A percentile compares a stretch with the other conserved stretches of the same genome.
These are phyloP conservation scores for Beaufortia kweichowensis DNA, from an alignment of 2,113 vertebrate genomes.

Conservation along the genomic window DNA sequence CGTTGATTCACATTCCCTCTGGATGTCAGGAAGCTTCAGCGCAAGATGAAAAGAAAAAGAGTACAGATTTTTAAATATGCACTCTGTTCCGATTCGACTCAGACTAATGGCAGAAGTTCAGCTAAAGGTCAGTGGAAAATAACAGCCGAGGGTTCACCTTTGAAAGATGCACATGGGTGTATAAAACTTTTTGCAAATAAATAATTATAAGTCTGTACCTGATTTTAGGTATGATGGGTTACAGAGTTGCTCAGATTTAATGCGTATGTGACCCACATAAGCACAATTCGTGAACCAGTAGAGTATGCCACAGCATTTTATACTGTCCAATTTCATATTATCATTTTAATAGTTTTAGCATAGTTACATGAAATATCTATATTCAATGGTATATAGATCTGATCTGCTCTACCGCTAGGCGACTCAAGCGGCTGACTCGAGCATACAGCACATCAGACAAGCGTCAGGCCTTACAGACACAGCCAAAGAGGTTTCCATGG, in stretches of 20 bases:
- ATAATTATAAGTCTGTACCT: neutral
- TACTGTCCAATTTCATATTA: too few relatives aligned
- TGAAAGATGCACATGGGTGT: constrained; percentile 5
- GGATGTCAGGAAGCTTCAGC: constrained; percentile 72
- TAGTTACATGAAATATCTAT: constrained; percentile 18
- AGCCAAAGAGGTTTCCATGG: constrained; percentile 40
- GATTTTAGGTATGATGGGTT: neutral
- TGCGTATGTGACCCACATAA: too few relatives aligned
- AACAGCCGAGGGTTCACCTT: constrained; percentile 33
- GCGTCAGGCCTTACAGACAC: constrained; percentile 45
- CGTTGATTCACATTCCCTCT: constrained; percentile 68
- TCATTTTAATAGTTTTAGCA: too few relatives aligned
- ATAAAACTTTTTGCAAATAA: neutral
- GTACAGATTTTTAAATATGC: constrained; percentile 69
- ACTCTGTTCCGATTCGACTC: constrained; percentile 66
- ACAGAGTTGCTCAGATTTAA: too few relatives aligned
- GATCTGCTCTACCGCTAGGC: constrained; percentile 38
- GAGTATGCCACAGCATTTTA: too few relatives aligned
- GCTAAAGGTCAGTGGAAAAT: constrained; percentile 62
- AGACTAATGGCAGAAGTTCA: constrained; percentile 67
- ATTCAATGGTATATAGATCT: constrained; percentile 55
- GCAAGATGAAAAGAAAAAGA: constrained; percentile 71
- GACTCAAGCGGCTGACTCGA: constrained; percentile 48
- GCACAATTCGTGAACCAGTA: too few relatives aligned
- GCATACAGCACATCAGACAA: constrained; percentile 27